A percentile compares a stretch with the other conserved stretches of the same genome.
These are phyloP conservation scores for Aricia artaxerxes DNA, from an alignment of 2,888 invertebrate genomes.

Conservation along the genomic window DNA sequence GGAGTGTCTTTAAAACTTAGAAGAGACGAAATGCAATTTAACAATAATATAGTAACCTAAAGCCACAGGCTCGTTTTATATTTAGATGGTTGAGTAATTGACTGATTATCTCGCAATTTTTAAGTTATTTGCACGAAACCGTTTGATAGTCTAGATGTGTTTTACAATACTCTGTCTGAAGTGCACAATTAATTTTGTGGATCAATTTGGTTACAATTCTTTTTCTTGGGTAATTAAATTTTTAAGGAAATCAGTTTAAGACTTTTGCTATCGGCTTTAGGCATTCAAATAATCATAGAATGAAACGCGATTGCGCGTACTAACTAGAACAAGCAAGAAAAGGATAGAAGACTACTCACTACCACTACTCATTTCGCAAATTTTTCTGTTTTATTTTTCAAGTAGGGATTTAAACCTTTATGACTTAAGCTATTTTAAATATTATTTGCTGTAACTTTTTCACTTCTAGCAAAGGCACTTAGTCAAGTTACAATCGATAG, in stretches of 20 bases:
- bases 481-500: background rate
- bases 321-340: slow-evolving; percentile 1
- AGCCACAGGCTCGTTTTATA: background rate
- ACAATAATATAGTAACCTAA: slow-evolving; percentile 8
- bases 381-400: background rate
- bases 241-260: background rate
- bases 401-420: background rate
- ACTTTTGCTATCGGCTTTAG: background rate
- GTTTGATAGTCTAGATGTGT: background rate
- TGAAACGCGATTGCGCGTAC: background rate
- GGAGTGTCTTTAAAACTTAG: background rate
- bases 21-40: background rate
- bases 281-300: background rate
- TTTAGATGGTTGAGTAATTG: no score
- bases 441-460: background rate
- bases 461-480: background rate
- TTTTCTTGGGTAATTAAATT: background rate
- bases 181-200: background rate
- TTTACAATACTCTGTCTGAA: background rate
- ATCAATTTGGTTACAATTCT: background rate
- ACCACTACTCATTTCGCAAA: background rate
- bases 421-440: background rate
- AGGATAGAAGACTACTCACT: background rate
- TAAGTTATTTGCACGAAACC: background rate
- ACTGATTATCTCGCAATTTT: background rate